Evolutionary conservation across 1,140 invertebrate genomes (phyloP).

Genomic region (Neodiprion lecontei): DNA sequence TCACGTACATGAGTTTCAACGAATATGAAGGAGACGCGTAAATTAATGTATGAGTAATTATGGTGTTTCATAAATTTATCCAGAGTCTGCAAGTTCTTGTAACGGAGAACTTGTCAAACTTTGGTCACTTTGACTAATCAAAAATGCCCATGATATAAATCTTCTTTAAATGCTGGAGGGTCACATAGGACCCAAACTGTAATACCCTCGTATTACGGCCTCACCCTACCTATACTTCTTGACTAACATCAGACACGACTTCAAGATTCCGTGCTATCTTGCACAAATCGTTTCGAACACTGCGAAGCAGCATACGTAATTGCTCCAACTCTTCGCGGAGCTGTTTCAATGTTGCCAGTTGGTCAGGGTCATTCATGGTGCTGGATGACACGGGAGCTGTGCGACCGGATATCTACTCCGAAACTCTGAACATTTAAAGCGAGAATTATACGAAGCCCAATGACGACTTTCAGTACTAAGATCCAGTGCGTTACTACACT

Average conservation of each 20-base stretch:
- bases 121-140: too few species aligned
- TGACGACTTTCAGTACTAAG: neutral
- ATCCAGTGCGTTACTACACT: neutral
- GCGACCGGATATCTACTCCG: neutral
- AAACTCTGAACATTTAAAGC: neutral
- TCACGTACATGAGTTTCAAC: too few species aligned
- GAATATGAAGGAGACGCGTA: too few species aligned
- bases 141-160: too few species aligned
- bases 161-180: too few species aligned
- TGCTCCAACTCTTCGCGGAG: neutral
- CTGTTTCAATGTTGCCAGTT: neutral
- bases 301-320: neutral
- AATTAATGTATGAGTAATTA: too few species aligned
- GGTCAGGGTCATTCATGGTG: neutral
- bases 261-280: neutral
- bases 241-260: neutral
- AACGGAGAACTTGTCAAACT: too few species aligned
- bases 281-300: neutral
- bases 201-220: too few species aligned
- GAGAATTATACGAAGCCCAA: neutral
- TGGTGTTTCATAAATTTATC: too few species aligned
- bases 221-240: neutral
- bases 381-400: neutral
- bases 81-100: too few species aligned
- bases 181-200: too few species aligned